phyloP scores from a whole-genome alignment of 2,888 invertebrate species.

The Drosophila pseudotalamancana region DNA sequence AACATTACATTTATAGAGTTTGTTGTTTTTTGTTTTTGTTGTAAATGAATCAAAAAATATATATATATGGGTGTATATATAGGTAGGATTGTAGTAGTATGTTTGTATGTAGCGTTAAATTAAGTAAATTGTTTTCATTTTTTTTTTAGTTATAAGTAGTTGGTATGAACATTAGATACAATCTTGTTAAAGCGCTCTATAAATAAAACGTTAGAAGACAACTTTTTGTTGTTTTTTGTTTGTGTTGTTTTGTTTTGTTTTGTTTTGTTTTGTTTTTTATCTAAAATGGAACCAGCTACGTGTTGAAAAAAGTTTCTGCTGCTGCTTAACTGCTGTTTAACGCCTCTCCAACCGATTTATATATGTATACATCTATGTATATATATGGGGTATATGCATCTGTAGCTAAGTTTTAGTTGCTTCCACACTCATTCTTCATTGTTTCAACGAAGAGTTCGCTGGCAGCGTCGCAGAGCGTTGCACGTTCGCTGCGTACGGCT shows the following conservation, averaged over 20 bases:
- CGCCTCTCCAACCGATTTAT: conserved; percentile 1
- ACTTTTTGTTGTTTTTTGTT: conserved; percentile 7
- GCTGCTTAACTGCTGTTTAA: not conserved
- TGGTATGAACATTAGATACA: conserved; percentile 59
- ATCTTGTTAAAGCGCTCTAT: conserved; percentile 36
- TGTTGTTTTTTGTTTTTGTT: conserved; percentile 17
- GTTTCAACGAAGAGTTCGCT: conserved; percentile 90
- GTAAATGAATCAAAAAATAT: conserved; percentile 70
- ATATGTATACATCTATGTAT: not conserved
- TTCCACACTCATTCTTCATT: conserved; percentile 58
- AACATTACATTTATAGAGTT: conserved; percentile 27
- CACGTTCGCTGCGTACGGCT: conserved; percentile 85
- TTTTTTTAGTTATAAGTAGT: conserved; percentile 39
- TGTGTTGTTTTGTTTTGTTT: not conserved
- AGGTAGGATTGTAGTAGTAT: conserved; percentile 32
- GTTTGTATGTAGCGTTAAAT: conserved; percentile 40
- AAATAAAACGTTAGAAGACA: conserved; percentile 39
- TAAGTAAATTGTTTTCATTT: too few species aligned
- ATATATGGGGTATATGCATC: conserved; percentile 10
- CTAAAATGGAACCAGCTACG: conserved; percentile 8
- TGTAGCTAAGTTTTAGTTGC: conserved; percentile 9
- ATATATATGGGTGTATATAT: conserved; percentile 30
- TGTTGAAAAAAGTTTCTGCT: conserved; percentile 3
- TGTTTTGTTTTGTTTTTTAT: conserved; percentile 1
- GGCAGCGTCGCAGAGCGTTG: conserved; percentile 95